Base-by-base conservation (phyloP, 2,113 vertebrate species). In the Rhinopomastus cyanomelas region DNA sequence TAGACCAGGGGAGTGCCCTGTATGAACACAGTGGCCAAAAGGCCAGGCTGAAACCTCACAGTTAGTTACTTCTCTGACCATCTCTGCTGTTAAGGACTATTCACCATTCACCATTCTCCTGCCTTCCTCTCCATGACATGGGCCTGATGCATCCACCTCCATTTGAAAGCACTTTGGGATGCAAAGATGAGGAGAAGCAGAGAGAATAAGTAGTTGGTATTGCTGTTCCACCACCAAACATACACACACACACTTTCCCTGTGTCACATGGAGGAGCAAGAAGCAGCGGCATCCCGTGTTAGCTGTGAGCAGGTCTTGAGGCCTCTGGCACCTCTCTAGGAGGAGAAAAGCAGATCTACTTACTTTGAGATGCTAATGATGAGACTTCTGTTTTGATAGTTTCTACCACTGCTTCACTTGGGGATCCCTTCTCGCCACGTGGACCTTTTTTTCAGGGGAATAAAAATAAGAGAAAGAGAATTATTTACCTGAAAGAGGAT, bases 371-470 rank as follows among this genome's bases (percentile, higher is more conserved):
- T 25, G 92, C 16, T 59, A 93, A 78, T 15, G 93, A 86, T 86
- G 87, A 94, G n/a, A 88, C 90, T 71, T 97, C 44, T 25, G 82
- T 95, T 82, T 89, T 96, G 83, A 95, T 89, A 21, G 90, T 97
- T 78, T 92, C 94, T 59, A 94, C 22, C 52, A 96, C 21, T 2
- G 97, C 94, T 88, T 98, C 98, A 3, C 98, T 98, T 65, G 96
- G 89, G 3, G 98, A 96, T 66, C 98, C 98, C 42, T 93, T 98
- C 79, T 97, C 98, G 4, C 98, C 98, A 37, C 98, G 94, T 5
- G 96, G 97, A 92, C 97, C 97, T 98, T 90, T 83, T 42, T n/a
- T 15, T n/a, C n/a, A 68, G 46, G 29, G 30, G 52, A 21, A 8
- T 32, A 22, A 32, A 26, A 44, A 46, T 49, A 9, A 26, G 22